Percentiles rank a stretch among this genome's conserved stretches.
These are phyloP conservation scores for Camponotus pennsylvanicus DNA, from an alignment of 1,140 invertebrate genomes.

Conservation along the genomic window DNA sequence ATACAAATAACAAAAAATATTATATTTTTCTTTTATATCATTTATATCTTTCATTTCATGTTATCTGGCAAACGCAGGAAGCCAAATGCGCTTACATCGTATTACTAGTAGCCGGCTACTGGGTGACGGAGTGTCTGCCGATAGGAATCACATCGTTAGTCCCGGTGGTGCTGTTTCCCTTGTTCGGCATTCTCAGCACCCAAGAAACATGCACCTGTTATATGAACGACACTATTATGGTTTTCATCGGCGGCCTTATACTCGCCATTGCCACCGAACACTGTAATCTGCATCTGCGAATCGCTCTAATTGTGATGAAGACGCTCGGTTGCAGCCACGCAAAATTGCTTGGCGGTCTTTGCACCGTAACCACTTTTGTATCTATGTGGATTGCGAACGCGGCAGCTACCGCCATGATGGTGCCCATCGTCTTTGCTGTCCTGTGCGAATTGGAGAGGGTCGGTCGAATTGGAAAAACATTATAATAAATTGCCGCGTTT, in stretches of 20 bases:
- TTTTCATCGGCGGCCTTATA: constrained; percentile 93
- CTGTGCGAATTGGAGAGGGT: constrained; percentile 90
- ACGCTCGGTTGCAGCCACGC: constrained; percentile 92
- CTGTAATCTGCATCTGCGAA: constrained; percentile 93
- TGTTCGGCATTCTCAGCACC: constrained; percentile 90
- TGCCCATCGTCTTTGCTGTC: constrained; percentile 93
- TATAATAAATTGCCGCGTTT: neutral
- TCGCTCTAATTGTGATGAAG: constrained; percentile 93
- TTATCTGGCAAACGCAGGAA: constrained; percentile 79
- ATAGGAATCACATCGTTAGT: constrained; percentile 93
- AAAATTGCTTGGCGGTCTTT: constrained; percentile 91
- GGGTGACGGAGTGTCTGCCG: constrained; percentile 94
- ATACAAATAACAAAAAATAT: too few relatives aligned
- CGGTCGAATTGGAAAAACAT: neutral
- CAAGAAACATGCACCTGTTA: constrained; percentile 90
- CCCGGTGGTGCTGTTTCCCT: constrained; percentile 93
- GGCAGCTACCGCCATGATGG: constrained; percentile 94
- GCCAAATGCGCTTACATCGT: constrained; percentile 92
- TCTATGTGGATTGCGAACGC: constrained; percentile 96
- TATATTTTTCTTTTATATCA: neutral
- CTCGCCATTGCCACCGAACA: constrained; percentile 95
- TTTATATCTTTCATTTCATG: neutral
- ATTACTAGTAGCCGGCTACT: constrained; percentile 93
- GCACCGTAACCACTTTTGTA: constrained; percentile 92
- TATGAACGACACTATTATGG: constrained; percentile 95